Base-by-base conservation (phyloP, 2,797 vertebrate species). In the Bufotes viridis region DNA sequence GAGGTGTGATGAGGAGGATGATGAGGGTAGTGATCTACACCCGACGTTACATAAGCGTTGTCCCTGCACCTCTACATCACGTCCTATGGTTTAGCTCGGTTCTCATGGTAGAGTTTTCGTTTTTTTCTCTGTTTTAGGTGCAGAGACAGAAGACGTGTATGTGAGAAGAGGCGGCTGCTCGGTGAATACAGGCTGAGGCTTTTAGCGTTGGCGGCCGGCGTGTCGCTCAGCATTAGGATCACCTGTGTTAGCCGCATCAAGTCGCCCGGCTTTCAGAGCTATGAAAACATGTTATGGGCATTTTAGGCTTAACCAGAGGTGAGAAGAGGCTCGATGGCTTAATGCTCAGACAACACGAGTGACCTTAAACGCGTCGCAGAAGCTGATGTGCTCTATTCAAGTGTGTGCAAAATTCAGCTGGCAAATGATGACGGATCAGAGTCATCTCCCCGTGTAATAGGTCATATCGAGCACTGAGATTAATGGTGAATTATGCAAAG, bases 191-290 rank as follows among this genome's bases (percentile, higher is more conserved):
- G 82, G 55, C 75, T 34, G 22, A 80, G 51, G 88, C 88, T 89
- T 89, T 89, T 89, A 89, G 88, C 81, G 51, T 86, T 82, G 53
- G 61, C 79, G 51, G 24, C 29, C 80, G 12, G 29, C 15, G 80
- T 89, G 88, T 89, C 88, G 74, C 65, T 78, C 60, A 49, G 81
- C 9, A 87, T 89, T 89, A 89, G 81, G 84, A 87, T 89, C 88
- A 89, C 88, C 88, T 89, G 88, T 83, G 80, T 86, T 67, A 34
- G 72, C 72, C 34, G 69, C 83, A 81, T 86, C 79, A 81, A 60
- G 78, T 60, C 24, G 67, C 79, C 34, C 67, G 17, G 78, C 88
- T 86, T 53, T 89, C 88, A 84, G 80, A 53, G 85, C 81, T 65
- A 84, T 80, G 80, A 87, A 87, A 87, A 89, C 88, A 69, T 84